Conservation (phyloP, 2,888 invertebrate species). For the Drosophila ustulata region DNA sequence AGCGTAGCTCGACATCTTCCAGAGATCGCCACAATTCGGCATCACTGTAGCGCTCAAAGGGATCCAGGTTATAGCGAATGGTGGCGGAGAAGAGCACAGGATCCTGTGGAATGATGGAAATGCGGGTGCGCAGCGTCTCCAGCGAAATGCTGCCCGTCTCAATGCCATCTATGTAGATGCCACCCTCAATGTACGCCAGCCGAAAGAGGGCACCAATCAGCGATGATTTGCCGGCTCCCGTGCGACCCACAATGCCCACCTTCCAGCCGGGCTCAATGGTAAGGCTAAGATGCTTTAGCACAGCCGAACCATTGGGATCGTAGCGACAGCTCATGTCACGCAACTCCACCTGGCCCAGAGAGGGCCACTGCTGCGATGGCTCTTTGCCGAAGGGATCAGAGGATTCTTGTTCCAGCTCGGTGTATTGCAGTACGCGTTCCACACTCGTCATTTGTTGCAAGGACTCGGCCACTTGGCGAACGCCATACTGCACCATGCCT, state of each 20-base stretch:
- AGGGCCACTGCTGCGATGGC: conserved; percentile 89
- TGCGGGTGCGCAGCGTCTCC: conserved; percentile 85
- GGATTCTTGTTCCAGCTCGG: conserved; percentile 88
- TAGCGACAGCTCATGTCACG: conserved; percentile 88
- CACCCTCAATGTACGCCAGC: conserved; percentile 89
- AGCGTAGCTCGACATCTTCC: conserved; percentile 86
- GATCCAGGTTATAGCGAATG: conserved; percentile 88
- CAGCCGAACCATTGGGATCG: conserved; percentile 87
- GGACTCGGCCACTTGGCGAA: conserved; percentile 89
- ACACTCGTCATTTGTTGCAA: conserved; percentile 91
- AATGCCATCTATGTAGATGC: conserved; percentile 90
- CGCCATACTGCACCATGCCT: conserved; percentile 90
- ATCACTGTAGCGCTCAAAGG: conserved; percentile 85
- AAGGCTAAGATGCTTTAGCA: conserved; percentile 90
- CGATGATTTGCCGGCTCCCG: conserved; percentile 94
- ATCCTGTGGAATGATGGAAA: conserved; percentile 87
- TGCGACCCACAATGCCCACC: conserved; percentile 93
- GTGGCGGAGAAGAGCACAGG: conserved; percentile 87
- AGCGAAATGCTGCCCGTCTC: conserved; percentile 86
- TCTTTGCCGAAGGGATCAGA: conserved; percentile 81
- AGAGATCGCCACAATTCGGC: conserved; percentile 83
- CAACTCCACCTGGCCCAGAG: conserved; percentile 87
- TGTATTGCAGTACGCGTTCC: conserved; percentile 90
- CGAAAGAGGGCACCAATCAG: conserved; percentile 92
- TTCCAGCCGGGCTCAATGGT: conserved; percentile 88